Base-by-base conservation (phyloP, 2,797 vertebrate species). In the Thalassophryne amazonica region DNA sequence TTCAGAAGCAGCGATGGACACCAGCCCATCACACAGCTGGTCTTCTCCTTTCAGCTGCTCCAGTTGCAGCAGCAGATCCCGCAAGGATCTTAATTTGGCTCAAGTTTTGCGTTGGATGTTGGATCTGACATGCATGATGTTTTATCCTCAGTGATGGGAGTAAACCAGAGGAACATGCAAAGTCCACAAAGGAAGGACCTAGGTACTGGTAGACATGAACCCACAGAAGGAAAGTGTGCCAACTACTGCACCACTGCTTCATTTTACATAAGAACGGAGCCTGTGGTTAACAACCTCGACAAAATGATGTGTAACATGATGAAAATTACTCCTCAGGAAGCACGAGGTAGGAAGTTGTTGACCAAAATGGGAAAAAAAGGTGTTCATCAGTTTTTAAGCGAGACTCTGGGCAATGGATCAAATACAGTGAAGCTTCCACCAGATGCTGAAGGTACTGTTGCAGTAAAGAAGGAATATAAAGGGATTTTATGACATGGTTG, bases 401-500 rank as follows among this genome's bases (percentile, higher is more conserved):
- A 45, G 25, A 36, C 9, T 8, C 12, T 6, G 19, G 25, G 34
- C 40, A 62, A 47, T 9, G 4, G 7, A 25, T 14, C 12, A 10
- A 51, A 55, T 10, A 7, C 4, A 34, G 30, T 5, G 22, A 45
- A 29, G 41, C 33, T 25, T 39, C 14, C 45, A 29, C 57, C 69
- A 77, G 70, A 76, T 76, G 65, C 33, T 74, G 10, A 35, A 45
- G 54, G 65, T 47, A 66, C 74, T 81, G 65, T 78, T 58, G 15
- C 10, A 28, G 27, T 10, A 25, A 25, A 30, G 39, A 25, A 47
- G 32, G 28, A 58, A 53, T 23, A 41, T 18, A 64, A 25, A 27
- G 64, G 38, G 49, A 64, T 73, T 77, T 66, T 56, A 62, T 49
- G 29, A 61, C 53, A 55, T 51, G 51, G 47, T 20, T 41, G 14